Conservation (phyloP, 2,797 vertebrate species). For the Pseudochaenichthys georgianus region DNA sequence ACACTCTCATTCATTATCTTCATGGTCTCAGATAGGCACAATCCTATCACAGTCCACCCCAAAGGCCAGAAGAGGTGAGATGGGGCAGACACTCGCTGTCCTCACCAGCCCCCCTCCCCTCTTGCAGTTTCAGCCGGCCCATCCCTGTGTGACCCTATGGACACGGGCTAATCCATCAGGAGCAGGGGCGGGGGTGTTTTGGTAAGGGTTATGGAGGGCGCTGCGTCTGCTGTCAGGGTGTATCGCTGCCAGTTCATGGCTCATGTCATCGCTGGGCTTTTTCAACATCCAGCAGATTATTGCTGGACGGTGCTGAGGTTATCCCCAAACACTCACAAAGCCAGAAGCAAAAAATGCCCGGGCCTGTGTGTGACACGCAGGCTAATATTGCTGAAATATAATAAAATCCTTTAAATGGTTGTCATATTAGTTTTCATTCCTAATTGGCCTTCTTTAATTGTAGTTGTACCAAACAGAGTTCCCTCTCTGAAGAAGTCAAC, state of each 20-base stretch:
- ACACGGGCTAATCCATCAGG: slow-evolving; percentile 79
- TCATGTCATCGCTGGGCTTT: slow-evolving; percentile 64
- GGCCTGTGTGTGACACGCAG: slow-evolving; percentile 8
- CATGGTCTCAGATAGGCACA: slow-evolving; percentile 60
- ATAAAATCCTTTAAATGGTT: neutral
- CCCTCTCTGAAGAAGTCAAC: neutral
- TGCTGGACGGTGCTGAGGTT: slow-evolving; percentile 33
- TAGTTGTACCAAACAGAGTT: neutral
- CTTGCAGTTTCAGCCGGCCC: slow-evolving; percentile 58
- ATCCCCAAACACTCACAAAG: slow-evolving; percentile 31
- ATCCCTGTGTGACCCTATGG: slow-evolving; percentile 71
- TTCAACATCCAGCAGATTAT: slow-evolving; percentile 61
- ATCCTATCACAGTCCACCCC: slow-evolving; percentile 67
- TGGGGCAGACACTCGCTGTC: slow-evolving; percentile 65
- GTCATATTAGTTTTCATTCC: neutral
- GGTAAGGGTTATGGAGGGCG: slow-evolving; percentile 57
- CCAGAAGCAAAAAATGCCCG: slow-evolving; percentile 4
- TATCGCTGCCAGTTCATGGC: slow-evolving; percentile 58
- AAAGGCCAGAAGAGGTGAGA: slow-evolving; percentile 77
- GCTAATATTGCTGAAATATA: slow-evolving; percentile 11
- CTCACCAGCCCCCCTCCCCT: slow-evolving; percentile 36
- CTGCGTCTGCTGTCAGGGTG: slow-evolving; percentile 63
- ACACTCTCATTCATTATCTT: slow-evolving; percentile 70
- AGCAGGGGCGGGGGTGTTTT: slow-evolving; percentile 54
- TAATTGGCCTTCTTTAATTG: neutral